A percentile compares a stretch with the other conserved stretches of the same genome.
phyloP scores from a whole-genome alignment of 2,797 vertebrate genomes.

The Pipistrellus pygmaeus region DNA sequence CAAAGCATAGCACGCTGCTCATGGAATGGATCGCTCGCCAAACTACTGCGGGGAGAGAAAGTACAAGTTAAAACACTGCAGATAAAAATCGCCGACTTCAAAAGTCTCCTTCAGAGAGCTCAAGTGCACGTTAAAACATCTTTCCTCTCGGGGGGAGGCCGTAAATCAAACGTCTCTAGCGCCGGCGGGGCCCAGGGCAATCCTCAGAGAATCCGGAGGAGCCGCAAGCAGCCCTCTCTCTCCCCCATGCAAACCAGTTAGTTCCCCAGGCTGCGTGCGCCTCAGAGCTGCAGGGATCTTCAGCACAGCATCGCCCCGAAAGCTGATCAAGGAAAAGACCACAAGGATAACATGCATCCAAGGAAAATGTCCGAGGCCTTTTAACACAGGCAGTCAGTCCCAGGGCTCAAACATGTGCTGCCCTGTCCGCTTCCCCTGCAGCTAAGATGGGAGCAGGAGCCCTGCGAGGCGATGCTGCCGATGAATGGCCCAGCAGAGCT shows the following conservation, averaged over 20 bases:
- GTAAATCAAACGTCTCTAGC: constrained; percentile 75
- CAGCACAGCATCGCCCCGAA: constrained; percentile 7
- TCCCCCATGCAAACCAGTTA: too few species aligned
- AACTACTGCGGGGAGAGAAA: constrained; percentile 42
- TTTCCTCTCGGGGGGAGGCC: constrained; percentile 7
- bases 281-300: not conserved
- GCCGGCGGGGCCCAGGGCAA: constrained; percentile 19
- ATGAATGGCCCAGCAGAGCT: constrained; percentile 13
- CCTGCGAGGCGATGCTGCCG: not conserved
- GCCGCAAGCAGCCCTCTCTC: constrained; percentile 18
- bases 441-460: not conserved
- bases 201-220: constrained; percentile 40
- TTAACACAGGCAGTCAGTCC: too few species aligned
- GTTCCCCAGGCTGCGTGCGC: not conserved
- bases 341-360: not conserved
- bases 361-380: not conserved
- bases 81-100: constrained; percentile 75
- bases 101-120: constrained; percentile 69
- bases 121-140: constrained; percentile 52
- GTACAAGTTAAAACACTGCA: constrained; percentile 68
- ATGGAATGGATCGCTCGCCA: constrained; percentile 45
- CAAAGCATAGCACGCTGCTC: constrained; percentile 41
- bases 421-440: not conserved
- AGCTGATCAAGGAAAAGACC: constrained; percentile 24
- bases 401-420: not conserved